Evolutionary conservation across 1,140 invertebrate genomes (phyloP), one percentile per base, ranked within the genome.

Genomic region (Himalopsyche phryganea): DNA sequence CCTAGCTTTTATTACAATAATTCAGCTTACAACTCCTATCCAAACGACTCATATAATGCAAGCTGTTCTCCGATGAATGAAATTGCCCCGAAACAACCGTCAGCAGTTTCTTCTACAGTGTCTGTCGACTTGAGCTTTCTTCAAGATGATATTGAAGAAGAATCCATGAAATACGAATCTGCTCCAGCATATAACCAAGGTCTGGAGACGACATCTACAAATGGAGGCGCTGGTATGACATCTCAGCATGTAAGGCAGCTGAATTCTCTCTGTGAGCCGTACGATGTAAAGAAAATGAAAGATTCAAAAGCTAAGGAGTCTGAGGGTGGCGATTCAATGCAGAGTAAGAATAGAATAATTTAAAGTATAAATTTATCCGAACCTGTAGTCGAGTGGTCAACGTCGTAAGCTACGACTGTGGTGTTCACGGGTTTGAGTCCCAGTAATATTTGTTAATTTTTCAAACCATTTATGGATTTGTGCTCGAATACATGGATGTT

Each of bases 101-200:
- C 50, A 13, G 42, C 18, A 11, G 41, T 47, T 1, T 47, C 52
- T 46, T 55, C 52, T n/a, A 47, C 52, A 7, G 28, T 18, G n/a
- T 33, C 36, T 14, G 19, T 42, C 1, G 60, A 62, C 40, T 32
- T 56, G 38, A 46, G 42, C 20, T 62, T 58, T 15, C 23, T 58
- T 17, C 46, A 47, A 10, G 60, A 62, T 15, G 48, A 50, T 18
- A 23, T 42, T 5, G 44, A 50, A 23, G 53, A 47, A 40, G 20
- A 28, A 23, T 28, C 23, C 9, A 28, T 28, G 4, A 28, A 28
- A 28, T 14, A 19, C n/a, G 15, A n/a, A 11, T n/a, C 20, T 6
- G 15, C 42, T 18, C 18, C 36, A 23, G 32, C 42, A 9, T 72
- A 71, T 58, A 17, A 51, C n/a, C 69, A 68, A 6, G 19, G 50